phyloP scores from a whole-genome alignment of 2,113 vertebrate genomes.

The Cyanoderma ruficeps region DNA sequence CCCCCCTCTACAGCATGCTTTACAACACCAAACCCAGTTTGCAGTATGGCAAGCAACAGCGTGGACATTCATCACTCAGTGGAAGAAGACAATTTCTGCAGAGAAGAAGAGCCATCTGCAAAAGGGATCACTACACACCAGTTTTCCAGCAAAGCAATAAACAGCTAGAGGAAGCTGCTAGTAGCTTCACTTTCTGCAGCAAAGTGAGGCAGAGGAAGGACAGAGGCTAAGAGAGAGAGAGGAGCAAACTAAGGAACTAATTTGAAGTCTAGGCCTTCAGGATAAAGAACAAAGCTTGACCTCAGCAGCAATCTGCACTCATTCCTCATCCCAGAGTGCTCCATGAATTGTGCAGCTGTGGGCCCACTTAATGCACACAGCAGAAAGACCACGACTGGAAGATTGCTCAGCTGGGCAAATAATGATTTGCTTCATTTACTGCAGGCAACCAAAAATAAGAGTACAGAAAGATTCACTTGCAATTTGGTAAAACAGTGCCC shows the following conservation, averaged over 20 bases:
- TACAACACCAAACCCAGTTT: not conserved
- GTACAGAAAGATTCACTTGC: not conserved
- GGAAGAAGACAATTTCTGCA: not conserved
- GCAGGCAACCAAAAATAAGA: not conserved
- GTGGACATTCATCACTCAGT: not conserved
- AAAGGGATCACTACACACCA: not conserved
- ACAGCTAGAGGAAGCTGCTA: not conserved
- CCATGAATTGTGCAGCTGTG: not conserved
- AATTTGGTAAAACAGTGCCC: constrained; percentile 13
- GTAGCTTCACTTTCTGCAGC: not conserved
- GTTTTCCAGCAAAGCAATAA: not conserved
- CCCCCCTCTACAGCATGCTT: not conserved
- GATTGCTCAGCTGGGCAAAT: not conserved
- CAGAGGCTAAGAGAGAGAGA: not conserved
- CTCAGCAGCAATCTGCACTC: not conserved
- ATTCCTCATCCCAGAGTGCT: not conserved
- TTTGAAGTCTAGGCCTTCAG: not conserved
- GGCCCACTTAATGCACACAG: not conserved
- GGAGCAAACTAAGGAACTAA: not conserved
- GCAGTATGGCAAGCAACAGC: not conserved
- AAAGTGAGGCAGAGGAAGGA: not conserved
- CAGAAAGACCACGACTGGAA: not conserved
- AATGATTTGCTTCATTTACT: not conserved
- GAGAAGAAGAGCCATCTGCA: not conserved
- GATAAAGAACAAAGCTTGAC: not conserved